These are phyloP conservation scores for Ornithoptera alexandrae DNA, from an alignment of 2,888 invertebrate species.

Conservation along the genomic window DNA sequence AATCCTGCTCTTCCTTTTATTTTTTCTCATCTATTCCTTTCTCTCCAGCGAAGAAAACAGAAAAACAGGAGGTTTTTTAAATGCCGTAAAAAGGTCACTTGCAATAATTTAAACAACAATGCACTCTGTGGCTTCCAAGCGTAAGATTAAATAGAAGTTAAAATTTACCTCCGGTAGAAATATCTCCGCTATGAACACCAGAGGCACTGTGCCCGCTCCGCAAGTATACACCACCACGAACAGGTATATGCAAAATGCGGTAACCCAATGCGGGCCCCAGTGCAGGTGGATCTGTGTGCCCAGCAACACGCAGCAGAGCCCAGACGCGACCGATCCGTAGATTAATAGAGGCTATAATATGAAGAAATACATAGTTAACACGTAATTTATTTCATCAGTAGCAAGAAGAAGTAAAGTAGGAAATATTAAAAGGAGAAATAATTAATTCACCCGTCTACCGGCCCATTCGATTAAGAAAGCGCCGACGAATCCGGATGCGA, in stretches of 20 bases:
- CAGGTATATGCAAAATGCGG: conserved; percentile 47
- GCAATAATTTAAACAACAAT: too few relatives aligned
- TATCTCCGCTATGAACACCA: conserved; percentile 50
- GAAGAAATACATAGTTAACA: background rate
- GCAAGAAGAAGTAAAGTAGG: too few relatives aligned
- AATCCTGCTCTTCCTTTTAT: too few relatives aligned
- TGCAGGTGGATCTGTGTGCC: conserved; percentile 53
- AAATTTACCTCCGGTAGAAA: conserved; percentile 56
- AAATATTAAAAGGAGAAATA: background rate
- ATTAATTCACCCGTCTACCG: conserved; percentile 55
- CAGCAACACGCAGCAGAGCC: conserved; percentile 45
- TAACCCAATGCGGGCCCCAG: conserved; percentile 56
- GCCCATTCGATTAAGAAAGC: conserved; percentile 55
- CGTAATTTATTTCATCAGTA: too few relatives aligned
- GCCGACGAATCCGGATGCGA: conserved; percentile 48
- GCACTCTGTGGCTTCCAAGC: too few relatives aligned
- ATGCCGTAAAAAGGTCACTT: background rate
- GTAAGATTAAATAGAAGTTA: background rate
- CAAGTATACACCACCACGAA: conserved; percentile 45
- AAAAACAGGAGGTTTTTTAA: background rate
- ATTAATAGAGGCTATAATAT: conserved; percentile 52
- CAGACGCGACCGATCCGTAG: conserved; percentile 44
- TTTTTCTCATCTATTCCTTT: too few relatives aligned
- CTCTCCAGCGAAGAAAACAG: background rate
- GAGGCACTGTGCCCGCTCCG: conserved; percentile 57